Evolutionary conservation across 2,888 invertebrate genomes (phyloP).

Genomic region (Pyrrhia umbra): DNA sequence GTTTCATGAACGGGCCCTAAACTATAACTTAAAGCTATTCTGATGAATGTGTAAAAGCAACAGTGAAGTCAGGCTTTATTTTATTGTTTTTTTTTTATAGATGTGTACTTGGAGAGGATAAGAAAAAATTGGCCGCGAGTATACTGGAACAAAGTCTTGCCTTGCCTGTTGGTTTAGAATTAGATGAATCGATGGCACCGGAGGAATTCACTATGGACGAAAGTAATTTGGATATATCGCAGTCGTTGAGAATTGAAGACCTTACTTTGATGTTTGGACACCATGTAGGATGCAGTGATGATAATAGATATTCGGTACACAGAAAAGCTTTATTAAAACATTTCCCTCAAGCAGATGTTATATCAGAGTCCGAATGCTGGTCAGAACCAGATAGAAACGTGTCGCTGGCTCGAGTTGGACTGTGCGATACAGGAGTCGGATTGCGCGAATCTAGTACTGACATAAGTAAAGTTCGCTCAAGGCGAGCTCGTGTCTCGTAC

Average conservation of each 20-base stretch:
- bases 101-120: conserved; percentile 87
- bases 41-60: background rate
- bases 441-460: conserved; percentile 76
- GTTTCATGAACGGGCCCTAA: too few species aligned
- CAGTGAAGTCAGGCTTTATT: background rate
- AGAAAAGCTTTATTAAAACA: conserved; percentile 69
- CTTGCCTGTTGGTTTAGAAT: conserved; percentile 84
- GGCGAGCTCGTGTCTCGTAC: conserved; percentile 83
- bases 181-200: conserved; percentile 86
- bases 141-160: conserved; percentile 87
- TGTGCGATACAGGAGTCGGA: conserved; percentile 79
- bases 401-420: conserved; percentile 94
- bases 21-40: background rate
- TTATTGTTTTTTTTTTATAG: conserved; percentile 67
- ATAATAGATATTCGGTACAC: conserved; percentile 68
- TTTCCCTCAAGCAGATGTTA: conserved; percentile 79
- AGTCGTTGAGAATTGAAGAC: conserved; percentile 84
- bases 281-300: conserved; percentile 78
- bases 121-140: conserved; percentile 86
- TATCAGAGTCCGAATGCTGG: conserved; percentile 95
- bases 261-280: conserved; percentile 88
- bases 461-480: conserved; percentile 78
- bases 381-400: conserved; percentile 96
- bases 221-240: conserved; percentile 84
- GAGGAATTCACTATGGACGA: conserved; percentile 86